A percentile compares a stretch with the other conserved stretches of the same genome.
Conservation (phyloP, 2,113 vertebrate genomes). For the Xenopus laevis region DNA sequence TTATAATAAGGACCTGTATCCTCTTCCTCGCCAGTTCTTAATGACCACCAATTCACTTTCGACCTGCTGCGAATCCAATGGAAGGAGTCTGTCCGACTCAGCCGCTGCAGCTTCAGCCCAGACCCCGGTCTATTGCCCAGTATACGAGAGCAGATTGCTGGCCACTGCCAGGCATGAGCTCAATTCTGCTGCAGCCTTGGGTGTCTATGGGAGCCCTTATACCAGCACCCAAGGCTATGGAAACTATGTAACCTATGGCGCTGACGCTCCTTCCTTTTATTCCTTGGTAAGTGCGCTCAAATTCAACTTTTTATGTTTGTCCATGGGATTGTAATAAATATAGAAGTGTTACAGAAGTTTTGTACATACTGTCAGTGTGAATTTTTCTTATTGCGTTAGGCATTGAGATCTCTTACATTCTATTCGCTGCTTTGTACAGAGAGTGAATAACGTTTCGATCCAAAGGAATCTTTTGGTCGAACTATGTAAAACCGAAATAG, state of each 20-base stretch:
- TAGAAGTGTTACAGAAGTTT: too few relatives aligned
- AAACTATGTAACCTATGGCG: constrained; percentile 94
- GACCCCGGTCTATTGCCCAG: constrained; percentile 92
- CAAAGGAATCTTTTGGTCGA: too few relatives aligned
- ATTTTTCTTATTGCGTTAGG: too few relatives aligned
- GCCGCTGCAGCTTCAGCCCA: constrained; percentile 80
- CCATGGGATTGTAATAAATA: too few relatives aligned
- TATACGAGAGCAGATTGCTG: constrained; percentile 94
- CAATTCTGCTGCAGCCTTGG: constrained; percentile 88
- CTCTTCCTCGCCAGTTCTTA: constrained; percentile 74
- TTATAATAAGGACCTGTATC: not conserved
- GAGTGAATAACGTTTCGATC: too few relatives aligned
- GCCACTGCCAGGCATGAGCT: constrained; percentile 94
- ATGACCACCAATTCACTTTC: constrained; percentile 95
- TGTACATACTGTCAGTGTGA: too few relatives aligned
- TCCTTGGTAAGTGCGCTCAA: constrained; percentile 79
- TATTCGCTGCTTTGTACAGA: too few relatives aligned
- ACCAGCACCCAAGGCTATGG: constrained; percentile 84
- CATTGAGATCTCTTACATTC: too few relatives aligned
- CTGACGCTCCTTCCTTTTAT: constrained; percentile 94
- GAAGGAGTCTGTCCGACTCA: constrained; percentile 83
- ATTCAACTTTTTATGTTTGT: too few relatives aligned
- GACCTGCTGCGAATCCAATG: constrained; percentile 92
- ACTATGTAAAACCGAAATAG: too few relatives aligned
- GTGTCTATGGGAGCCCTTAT: constrained; percentile 90